Percentiles rank a stretch among this genome's conserved stretches.
These are phyloP conservation scores for Gasterosteus aculeatus DNA, from an alignment of 2,113 vertebrate genomes.

Conservation along the genomic window DNA sequence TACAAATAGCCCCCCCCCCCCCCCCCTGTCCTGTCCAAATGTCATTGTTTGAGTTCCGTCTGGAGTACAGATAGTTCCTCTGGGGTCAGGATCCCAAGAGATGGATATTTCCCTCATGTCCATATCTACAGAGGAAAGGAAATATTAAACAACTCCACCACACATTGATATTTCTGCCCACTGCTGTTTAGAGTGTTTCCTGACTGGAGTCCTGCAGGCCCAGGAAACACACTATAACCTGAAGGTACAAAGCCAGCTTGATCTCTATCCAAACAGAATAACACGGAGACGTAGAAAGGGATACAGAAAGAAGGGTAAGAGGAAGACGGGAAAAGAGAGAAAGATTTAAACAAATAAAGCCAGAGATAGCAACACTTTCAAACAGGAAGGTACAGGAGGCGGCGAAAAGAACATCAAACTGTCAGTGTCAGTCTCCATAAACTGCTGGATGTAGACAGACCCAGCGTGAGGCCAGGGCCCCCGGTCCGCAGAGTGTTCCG, in stretches of 20 bases:
- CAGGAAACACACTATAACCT: slow-evolving; percentile 56
- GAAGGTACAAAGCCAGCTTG: slow-evolving; percentile 64
- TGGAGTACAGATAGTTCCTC: slow-evolving; percentile 78
- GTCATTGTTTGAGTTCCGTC: slow-evolving; percentile 83
- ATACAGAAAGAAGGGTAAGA: slow-evolving; percentile 18
- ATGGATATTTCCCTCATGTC: slow-evolving; percentile 73
- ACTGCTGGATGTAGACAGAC: slow-evolving; percentile 75
- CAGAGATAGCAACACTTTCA: slow-evolving; percentile 29
- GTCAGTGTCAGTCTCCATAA: slow-evolving; percentile 78
- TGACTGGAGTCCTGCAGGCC: slow-evolving; percentile 68
- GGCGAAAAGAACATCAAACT: slow-evolving; percentile 65
- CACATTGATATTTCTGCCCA: slow-evolving; percentile 68
- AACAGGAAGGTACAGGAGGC: slow-evolving; percentile 53
- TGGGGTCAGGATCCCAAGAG: slow-evolving; percentile 75
- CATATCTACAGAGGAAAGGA: slow-evolving; percentile 77
- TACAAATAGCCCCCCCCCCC: slow-evolving; percentile 88
- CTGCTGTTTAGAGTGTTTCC: slow-evolving; percentile 70
- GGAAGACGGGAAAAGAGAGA: slow-evolving; percentile 27
- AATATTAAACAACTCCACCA: slow-evolving; percentile 70
- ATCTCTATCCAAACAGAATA: slow-evolving; percentile 57
- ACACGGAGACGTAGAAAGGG: slow-evolving; percentile 32
- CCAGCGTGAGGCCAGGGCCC: slow-evolving; percentile 66
- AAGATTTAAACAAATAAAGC: slow-evolving; percentile 49
- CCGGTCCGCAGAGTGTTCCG: slow-evolving; percentile 53
- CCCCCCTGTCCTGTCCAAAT: slow-evolving; percentile 68